A percentile compares a stretch with the other conserved stretches of the same genome.
Evolutionary conservation across 2,113 vertebrate species (phyloP).

Genomic region (Muscicapa adusta): DNA sequence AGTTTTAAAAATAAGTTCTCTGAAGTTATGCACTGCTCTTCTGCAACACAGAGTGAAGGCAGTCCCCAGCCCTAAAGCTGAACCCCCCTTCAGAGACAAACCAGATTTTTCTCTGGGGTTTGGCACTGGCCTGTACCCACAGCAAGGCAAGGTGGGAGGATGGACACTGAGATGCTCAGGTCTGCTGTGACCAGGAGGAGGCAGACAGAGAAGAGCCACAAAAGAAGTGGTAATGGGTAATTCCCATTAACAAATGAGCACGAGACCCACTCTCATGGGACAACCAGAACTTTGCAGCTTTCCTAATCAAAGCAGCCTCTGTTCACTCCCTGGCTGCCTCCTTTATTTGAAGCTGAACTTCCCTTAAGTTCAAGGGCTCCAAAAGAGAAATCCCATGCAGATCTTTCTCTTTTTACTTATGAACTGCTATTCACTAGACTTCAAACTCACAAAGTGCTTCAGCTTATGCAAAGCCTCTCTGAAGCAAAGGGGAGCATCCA

Average conservation of each 20-base stretch:
- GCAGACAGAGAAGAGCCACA: neutral
- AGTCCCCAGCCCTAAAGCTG: neutral
- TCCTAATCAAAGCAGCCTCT: conserved; percentile 31
- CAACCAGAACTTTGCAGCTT: neutral
- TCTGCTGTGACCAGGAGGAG: neutral
- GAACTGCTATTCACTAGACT: conserved; percentile 21
- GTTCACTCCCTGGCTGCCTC: neutral
- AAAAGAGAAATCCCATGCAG: neutral
- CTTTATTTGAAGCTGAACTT: conserved; percentile 12
- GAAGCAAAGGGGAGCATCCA: neutral
- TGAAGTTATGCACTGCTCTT: neutral
- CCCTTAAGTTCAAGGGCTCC: conserved; percentile 2
- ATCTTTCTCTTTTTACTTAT: conserved; percentile 15
- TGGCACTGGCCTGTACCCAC: neutral
- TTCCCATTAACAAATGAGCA: neutral
- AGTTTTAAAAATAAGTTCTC: neutral
- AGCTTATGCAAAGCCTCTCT: conserved; percentile 32
- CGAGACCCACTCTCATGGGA: neutral
- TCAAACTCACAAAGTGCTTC: conserved; percentile 17
- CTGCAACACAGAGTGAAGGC: neutral
- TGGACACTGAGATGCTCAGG: neutral
- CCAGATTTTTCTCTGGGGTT: neutral
- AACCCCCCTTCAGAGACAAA: neutral
- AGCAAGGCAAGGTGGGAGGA: neutral
- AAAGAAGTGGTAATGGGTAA: neutral